Evolutionary conservation across 2,113 vertebrate genomes (phyloP), one percentile per base, ranked within the genome.

Genomic region (Syngnathus floridae): DNA sequence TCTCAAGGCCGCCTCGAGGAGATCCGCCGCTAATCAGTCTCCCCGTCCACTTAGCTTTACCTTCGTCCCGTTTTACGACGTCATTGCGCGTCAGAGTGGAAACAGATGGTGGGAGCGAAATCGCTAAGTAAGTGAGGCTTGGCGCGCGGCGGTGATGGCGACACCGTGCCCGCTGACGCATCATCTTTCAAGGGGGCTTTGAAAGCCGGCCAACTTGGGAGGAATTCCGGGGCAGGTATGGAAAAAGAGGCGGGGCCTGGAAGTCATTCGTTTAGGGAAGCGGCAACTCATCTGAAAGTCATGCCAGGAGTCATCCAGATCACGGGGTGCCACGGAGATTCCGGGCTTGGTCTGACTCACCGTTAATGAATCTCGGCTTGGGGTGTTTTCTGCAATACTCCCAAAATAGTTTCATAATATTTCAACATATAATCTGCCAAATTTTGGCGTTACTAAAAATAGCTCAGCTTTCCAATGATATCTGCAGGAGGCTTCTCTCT

Each of bases 1-100:
- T 85, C 69, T 87, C 87, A 88, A 87, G 87, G 83, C 83, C 83
- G 79, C 66, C 40, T 73, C 72, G 78, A 74, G 86, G 75, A 85
- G 74, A 84, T 75, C 66, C 11, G 55, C 40, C 64, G 8, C 52
- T 31, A 31, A 31, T 55, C 54, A 35, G 13, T 56, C 26, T 56
- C 54, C 26, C 54, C 26, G 54, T 35, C 54, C 54, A 16, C 54
- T 56, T 56, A 35, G 26, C 17, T 35, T 56, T 35, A 35, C 14
- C 26, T 56, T 56, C 22, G 37, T 40, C 2, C n/a, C 37, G 14
- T 43, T 61, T 61, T 43, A 61, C 40, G 40, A 43, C 38, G 40
- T 61, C 40, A 26, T 26, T 22, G 59, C n/a, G 38, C 59, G n/a
- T 16, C 38, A 41, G 78, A 82, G 70, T 54, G 49, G 56, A 75